Evolutionary conservation across 2,888 invertebrate species (phyloP).

Genomic region (Cantharis rufa): DNA sequence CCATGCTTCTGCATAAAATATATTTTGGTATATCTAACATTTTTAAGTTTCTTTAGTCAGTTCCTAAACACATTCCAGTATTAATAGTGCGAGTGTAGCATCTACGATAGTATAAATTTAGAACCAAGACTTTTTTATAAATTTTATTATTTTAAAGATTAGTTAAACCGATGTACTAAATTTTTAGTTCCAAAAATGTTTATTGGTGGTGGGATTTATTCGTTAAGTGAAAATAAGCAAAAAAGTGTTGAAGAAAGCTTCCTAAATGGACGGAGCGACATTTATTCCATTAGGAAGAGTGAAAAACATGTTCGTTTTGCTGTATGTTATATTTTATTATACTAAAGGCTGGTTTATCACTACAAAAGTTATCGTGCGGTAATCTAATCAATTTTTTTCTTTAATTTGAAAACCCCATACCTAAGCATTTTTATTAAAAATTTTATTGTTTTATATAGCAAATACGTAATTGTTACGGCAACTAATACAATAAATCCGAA

Average conservation of each 20-base stretch:
- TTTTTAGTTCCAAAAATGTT: conserved; percentile 43
- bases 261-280: conserved; percentile 27
- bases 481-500: conserved; percentile 15
- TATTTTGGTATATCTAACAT: conserved; percentile 27
- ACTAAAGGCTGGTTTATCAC: not conserved
- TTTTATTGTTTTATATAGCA: not conserved
- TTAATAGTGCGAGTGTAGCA: conserved; percentile 5
- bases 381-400: not conserved
- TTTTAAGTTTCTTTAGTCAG: conserved; percentile 29
- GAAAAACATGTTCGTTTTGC: conserved; percentile 52
- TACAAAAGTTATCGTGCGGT: not conserved
- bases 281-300: conserved; percentile 34
- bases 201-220: conserved; percentile 49
- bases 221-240: conserved; percentile 37
- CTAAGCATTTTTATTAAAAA: not conserved
- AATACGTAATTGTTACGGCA: not conserved
- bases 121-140: not conserved
- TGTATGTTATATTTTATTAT: conserved; percentile 41
- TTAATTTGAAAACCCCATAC: not conserved
- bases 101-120: not conserved
- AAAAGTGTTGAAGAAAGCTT: conserved; percentile 28
- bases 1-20: conserved; percentile 12
- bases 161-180: not conserved
- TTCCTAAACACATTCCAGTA: conserved; percentile 34
- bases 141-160: not conserved